phyloP scores from a whole-genome alignment of 2,797 vertebrate genomes.

The Argya squamiceps region DNA sequence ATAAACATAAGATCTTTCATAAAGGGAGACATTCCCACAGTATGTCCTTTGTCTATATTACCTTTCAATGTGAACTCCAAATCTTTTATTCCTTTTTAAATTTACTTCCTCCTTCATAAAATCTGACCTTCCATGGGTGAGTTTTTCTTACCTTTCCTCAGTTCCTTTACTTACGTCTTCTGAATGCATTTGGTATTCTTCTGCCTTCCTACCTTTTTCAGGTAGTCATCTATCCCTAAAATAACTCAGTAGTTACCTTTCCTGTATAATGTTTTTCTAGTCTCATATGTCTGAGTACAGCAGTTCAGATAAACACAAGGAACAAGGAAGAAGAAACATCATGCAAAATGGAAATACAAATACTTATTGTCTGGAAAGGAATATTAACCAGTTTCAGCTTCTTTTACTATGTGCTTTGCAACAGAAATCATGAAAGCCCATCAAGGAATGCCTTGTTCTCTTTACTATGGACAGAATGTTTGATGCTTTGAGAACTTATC shows the following conservation, averaged over 20 bases:
- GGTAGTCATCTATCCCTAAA: neutral
- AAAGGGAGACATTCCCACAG: neutral
- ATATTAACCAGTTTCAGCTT: neutral
- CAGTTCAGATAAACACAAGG: neutral
- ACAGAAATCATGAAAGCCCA: neutral
- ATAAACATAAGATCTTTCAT: neutral
- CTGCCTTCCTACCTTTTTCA: neutral
- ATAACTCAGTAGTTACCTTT: neutral
- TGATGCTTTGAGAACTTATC: neutral
- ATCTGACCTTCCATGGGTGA: neutral
- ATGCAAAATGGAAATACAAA: neutral
- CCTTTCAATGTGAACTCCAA: neutral
- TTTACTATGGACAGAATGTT: neutral
- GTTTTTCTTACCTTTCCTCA: neutral
- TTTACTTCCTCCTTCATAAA: neutral
- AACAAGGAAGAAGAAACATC: neutral
- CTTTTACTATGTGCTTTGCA: neutral
- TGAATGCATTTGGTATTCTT: neutral
- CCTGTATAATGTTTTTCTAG: neutral
- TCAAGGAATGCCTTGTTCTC: no score
- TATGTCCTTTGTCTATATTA: neutral
- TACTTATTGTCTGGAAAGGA: neutral
- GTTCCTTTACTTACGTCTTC: neutral
- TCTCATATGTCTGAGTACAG: neutral
- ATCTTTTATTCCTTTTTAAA: neutral